These are phyloP conservation scores for Dolichoris vasculosae DNA, from an alignment of 1,140 invertebrate genomes.

Conservation along the genomic window DNA sequence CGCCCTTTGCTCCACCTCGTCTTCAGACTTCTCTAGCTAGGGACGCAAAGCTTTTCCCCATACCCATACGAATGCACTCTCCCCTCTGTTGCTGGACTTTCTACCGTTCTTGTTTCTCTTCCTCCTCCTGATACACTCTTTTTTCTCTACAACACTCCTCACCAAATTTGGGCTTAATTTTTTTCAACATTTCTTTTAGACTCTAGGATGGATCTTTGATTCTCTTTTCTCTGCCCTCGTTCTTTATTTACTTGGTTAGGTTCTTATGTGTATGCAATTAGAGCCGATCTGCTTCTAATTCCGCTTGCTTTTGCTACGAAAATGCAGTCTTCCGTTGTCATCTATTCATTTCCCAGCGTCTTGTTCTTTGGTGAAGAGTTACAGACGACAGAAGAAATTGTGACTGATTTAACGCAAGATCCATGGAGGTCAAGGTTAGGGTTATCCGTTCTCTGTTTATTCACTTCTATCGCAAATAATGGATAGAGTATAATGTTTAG, in stretches of 20 bases:
- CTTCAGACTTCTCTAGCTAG: slow-evolving; percentile 50
- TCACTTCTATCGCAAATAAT: neutral
- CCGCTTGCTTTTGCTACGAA: neutral
- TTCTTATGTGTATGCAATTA: neutral
- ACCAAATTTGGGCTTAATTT: neutral
- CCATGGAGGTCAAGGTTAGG: slow-evolving; percentile 45
- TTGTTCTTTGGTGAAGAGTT: neutral
- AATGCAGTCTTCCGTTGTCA: neutral
- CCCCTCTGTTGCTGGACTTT: neutral
- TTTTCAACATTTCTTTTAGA: neutral
- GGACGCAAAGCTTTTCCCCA: neutral
- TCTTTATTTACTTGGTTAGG: slow-evolving; percentile 12
- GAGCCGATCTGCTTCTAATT: neutral
- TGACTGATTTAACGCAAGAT: slow-evolving; percentile 9
- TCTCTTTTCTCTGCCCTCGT: neutral
- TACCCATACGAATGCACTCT: slow-evolving; percentile 52
- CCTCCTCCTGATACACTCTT: neutral
- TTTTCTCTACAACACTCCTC: slow-evolving; percentile 38
- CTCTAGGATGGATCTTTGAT: neutral
- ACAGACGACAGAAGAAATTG: neutral
- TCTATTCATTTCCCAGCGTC: neutral
- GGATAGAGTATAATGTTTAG: neutral
- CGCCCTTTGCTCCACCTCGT: slow-evolving; percentile 60
- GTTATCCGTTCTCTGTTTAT: neutral
- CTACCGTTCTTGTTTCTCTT: neutral